Conservation (phyloP, 2,797 vertebrate species). For the Amblyraja radiata region DNA sequence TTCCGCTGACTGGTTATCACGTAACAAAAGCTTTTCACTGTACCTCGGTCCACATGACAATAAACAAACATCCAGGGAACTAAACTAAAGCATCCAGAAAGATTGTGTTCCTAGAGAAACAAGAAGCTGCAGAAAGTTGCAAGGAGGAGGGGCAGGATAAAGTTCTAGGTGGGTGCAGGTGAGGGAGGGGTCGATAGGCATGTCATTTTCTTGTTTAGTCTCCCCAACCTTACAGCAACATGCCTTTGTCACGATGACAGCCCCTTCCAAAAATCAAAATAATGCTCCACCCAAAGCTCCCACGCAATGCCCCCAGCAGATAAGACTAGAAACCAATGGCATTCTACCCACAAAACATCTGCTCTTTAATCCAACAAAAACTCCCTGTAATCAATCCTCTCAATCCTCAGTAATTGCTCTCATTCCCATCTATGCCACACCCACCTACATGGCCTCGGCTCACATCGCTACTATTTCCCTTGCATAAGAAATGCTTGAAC, state of each 20-base stretch:
- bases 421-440: background rate
- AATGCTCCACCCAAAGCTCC: background rate
- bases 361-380: background rate
- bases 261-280: background rate
- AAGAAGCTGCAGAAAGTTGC: too few species aligned
- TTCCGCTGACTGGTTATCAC: too few species aligned
- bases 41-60: too few species aligned
- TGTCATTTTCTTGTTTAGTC: background rate
- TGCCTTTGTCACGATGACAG: background rate
- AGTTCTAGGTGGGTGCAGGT: too few species aligned
- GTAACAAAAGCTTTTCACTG: too few species aligned
- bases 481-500: background rate
- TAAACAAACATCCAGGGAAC: too few species aligned
- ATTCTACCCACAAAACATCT: background rate
- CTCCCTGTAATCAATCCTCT: background rate
- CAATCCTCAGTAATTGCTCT: background rate
- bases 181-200: too few species aligned
- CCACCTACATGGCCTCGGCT: background rate
- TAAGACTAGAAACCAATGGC: background rate
- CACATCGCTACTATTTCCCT: background rate
- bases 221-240: background rate
- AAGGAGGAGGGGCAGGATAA: too few species aligned
- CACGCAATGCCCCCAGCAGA: background rate
- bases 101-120: background rate
- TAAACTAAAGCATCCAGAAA: background rate